Base-by-base conservation (phyloP, 2,113 vertebrate species). In the Pseudopipra pipra region DNA sequence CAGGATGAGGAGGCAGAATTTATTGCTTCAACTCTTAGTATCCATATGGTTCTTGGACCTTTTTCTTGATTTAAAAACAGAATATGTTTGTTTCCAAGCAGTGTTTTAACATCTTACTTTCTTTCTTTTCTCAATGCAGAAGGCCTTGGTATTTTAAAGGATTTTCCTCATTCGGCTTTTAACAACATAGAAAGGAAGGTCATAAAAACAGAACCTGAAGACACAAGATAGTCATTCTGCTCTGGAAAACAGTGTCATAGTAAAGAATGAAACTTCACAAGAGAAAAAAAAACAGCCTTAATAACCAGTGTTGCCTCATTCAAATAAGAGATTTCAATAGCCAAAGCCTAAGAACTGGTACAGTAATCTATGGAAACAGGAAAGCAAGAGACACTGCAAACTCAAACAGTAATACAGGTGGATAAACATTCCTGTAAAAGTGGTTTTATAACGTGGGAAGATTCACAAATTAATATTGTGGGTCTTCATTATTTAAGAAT, bases 231-330 rank as follows among this genome's bases (percentile, higher is more conserved):
- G 99, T 98, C 97, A 82, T 96, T 95, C 87, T 96, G 96, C 91
- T 97, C 95, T 97, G 98, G 98, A 98, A 96, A 98, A 98, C 58
- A 96, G 97, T 97, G 95, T 97, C 97, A 87, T 79, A 97, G 97
- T 95, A 97, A 98, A 98, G 95, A 97, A 98, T 97, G 98, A 98
- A 98, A 97, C 98, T 98, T 97, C 98, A 98, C 97, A 97, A 97
- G 98, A 98, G 98, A 98, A 97, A 97, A 97, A 84, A 84, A 86
- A 96, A 84, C 98, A 99, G 99, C 99, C 99, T 99, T 99, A 99
- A 99, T 98, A 99, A 99, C 99, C 99, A 98, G 98, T 78, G 98
- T 99, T 99, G 99, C 99, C 99, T 99, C 99, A 98, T 98, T 97
- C 98, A 98, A 96, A 97, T 97, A 98, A 97, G 97, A 97, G 97